Conservation (phyloP, 2,113 vertebrate genomes). For the Chaenogobius annularis region DNA sequence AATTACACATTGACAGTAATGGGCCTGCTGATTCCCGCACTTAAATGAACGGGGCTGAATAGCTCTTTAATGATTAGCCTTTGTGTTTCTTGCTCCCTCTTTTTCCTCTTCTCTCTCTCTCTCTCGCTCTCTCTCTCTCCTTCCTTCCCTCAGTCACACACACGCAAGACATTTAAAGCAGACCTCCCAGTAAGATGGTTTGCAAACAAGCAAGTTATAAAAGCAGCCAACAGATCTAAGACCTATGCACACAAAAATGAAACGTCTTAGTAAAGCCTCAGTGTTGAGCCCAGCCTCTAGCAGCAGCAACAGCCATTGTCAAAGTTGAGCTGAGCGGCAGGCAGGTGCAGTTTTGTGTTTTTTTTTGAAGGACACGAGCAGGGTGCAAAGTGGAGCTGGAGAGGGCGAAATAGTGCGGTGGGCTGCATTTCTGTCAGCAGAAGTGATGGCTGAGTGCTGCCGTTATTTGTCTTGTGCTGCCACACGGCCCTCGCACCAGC, state of each 20-base stretch:
- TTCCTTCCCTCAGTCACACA: not conserved
- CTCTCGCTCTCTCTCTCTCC: slow-evolving; percentile 5
- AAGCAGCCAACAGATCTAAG: slow-evolving; percentile 29
- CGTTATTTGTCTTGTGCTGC: slow-evolving; percentile 84
- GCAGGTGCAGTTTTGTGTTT: slow-evolving; percentile 57
- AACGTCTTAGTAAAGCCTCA: slow-evolving; percentile 26
- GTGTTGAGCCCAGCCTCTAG: slow-evolving; percentile 36
- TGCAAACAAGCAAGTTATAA: slow-evolving; percentile 36
- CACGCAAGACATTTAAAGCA: slow-evolving; percentile 51
- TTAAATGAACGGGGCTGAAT: slow-evolving; percentile 80
- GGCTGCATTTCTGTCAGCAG: slow-evolving; percentile 84
- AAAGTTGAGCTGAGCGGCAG: slow-evolving; percentile 60
- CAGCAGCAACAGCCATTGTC: slow-evolving; percentile 31
- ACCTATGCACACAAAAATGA: slow-evolving; percentile 19
- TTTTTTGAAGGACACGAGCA: slow-evolving; percentile 77
- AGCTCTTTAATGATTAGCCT: slow-evolving; percentile 81
- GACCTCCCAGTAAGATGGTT: slow-evolving; percentile 39
- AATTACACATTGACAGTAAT: slow-evolving; percentile 85
- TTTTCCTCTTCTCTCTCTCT: slow-evolving; percentile 10
- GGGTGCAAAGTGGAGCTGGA: slow-evolving; percentile 71
- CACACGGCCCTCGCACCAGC: slow-evolving; percentile 74
- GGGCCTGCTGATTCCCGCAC: slow-evolving; percentile 80
- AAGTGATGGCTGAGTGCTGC: slow-evolving; percentile 81
- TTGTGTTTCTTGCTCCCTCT: slow-evolving; percentile 61
- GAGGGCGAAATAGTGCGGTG: slow-evolving; percentile 81